Evolutionary conservation across 2,797 vertebrate genomes (phyloP).

Genomic region (Pipistrellus pygmaeus): DNA sequence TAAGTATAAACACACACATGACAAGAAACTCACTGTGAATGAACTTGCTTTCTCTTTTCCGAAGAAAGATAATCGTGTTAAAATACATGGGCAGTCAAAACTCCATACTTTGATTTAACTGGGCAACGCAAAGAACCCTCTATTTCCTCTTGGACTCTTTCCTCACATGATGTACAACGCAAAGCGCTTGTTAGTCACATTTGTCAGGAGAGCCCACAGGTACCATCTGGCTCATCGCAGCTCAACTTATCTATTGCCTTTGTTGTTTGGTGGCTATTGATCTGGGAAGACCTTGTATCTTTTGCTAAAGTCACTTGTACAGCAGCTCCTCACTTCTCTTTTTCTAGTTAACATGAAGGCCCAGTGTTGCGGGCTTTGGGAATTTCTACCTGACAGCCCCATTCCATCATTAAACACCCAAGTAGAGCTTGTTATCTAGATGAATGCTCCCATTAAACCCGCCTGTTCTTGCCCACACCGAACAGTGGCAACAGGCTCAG

Average conservation of each 20-base stretch:
- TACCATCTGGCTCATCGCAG: constrained; percentile 26
- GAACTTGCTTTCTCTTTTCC: neutral
- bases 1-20: neutral
- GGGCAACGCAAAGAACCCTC: neutral
- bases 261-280: constrained; percentile 64
- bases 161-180: neutral
- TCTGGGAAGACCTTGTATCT: constrained; percentile 69
- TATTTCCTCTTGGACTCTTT: constrained; percentile 35
- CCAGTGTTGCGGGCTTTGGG: neutral
- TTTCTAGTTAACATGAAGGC: constrained; percentile 24
- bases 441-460: constrained; percentile 43
- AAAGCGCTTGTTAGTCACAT: constrained; percentile 45
- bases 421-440: constrained; percentile 56
- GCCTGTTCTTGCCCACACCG: neutral
- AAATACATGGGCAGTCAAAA: constrained; percentile 43
- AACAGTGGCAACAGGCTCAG: neutral
- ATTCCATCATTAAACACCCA: constrained; percentile 43
- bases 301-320: constrained; percentile 43
- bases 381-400: constrained; percentile 34
- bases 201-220: constrained; percentile 61
- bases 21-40: neutral
- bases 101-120: neutral
- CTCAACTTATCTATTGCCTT: constrained; percentile 57
- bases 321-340: constrained; percentile 27
- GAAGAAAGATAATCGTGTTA: constrained; percentile 7